A percentile compares a stretch with the other conserved stretches of the same genome.
These are phyloP conservation scores for Erinaceus europaeus DNA, from an alignment of 2,113 vertebrate genomes.

Conservation along the genomic window DNA sequence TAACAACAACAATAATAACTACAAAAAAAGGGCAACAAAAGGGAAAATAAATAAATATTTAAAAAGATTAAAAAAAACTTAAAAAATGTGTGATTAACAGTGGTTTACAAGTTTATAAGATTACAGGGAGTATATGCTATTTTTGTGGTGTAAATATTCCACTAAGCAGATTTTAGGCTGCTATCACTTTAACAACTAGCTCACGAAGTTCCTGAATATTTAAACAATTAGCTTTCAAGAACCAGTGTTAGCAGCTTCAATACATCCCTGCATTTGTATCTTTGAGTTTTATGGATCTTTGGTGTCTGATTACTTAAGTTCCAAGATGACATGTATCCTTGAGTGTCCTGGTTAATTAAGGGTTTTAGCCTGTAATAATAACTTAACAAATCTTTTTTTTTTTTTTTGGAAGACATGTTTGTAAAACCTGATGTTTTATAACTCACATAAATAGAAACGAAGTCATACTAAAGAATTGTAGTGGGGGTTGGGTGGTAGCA, in stretches of 20 bases:
- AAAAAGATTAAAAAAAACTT: no score
- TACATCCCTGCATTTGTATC: not conserved
- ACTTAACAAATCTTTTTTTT: not conserved
- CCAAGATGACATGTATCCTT: not conserved
- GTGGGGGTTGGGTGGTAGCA: no score
- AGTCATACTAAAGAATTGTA: slow-evolving; percentile 34
- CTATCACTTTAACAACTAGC: not conserved
- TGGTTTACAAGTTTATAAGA: no score
- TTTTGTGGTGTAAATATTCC: not conserved
- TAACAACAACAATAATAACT: no score
- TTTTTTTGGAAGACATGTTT: not conserved
- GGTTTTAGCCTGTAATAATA: slow-evolving; percentile 11
- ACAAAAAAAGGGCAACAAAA: no score
- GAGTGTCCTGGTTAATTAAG: not conserved
- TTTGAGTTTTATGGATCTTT: not conserved
- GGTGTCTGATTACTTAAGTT: not conserved
- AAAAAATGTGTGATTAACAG: no score
- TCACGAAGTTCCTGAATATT: not conserved
- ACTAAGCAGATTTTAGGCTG: not conserved
- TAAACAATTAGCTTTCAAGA: not conserved
- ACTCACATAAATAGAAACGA: slow-evolving; percentile 45
- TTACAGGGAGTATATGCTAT: no score
- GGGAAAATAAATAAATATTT: no score
- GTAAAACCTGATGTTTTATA: not conserved
- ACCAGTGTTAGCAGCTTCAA: not conserved